Evolutionary conservation across 2,797 vertebrate species (phyloP).

Genomic region (Ibycter americanus): DNA sequence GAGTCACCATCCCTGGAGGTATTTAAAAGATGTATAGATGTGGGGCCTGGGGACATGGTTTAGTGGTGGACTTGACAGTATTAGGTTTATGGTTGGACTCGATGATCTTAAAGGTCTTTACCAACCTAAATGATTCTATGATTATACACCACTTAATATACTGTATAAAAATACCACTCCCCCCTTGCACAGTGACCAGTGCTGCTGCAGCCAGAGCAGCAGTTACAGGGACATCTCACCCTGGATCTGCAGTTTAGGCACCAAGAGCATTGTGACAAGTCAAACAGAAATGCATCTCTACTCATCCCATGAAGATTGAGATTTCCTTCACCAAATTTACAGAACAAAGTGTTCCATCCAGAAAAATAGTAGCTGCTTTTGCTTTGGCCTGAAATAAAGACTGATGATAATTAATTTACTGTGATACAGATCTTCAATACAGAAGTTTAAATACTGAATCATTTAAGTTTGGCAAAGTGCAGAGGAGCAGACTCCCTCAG

Average conservation of each 20-base stretch:
- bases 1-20: not conserved
- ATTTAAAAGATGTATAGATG: not conserved
- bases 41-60: not conserved
- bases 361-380: not conserved
- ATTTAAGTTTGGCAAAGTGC: not conserved
- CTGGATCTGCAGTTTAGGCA: not conserved
- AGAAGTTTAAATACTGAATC: not conserved
- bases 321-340: not conserved
- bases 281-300: not conserved
- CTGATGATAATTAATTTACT: not conserved
- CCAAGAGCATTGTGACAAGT: not conserved
- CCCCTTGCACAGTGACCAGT: fast-evolving
- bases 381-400: not conserved
- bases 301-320: not conserved
- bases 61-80: not conserved
- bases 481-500: not conserved
- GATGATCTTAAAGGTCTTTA: not conserved
- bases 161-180: not conserved
- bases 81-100: not conserved
- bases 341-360: not conserved
- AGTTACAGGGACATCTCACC: not conserved
- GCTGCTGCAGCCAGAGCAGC: not conserved
- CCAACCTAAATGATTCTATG: not conserved
- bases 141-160: not conserved
- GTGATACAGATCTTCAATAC: not conserved